Evolutionary conservation across 1,140 invertebrate genomes (phyloP), one percentile per base, ranked within the genome.

Genomic region (Sinella curviseta): DNA sequence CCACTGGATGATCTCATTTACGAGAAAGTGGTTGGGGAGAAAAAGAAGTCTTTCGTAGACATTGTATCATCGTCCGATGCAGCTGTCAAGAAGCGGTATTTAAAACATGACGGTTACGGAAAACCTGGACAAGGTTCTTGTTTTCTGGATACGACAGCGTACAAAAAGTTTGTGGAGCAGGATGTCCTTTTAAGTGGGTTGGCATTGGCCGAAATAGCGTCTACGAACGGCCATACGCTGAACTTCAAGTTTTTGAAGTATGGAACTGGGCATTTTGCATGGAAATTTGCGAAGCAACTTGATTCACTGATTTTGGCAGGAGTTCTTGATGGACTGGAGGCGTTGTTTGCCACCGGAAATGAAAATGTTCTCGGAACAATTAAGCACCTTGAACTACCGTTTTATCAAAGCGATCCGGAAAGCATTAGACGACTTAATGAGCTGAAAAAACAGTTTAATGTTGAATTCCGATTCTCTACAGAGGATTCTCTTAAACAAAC

Each of bases 171-270:
- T 55, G 77, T 81, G 2, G 67, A 60, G 17, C 8, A 26, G 1
- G 80, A 81, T 75, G 77, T 81, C 14, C 1, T 81, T 1, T 35
- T 78, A 1, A 26, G 3, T 65, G 77, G 76, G 17, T n/a, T 74
- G 1, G 80, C 77, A 8, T 3, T 81, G 35, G 55, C 65, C n/a
- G 77, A 78, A 60, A 2, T 78, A 1, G 77, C 77, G 26, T 8
- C 39, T 1, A 14, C 30, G 74, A 26, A 77, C 17, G 65, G 31
- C 1, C 17, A 76, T 33, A 14, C 34, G 3, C 17, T 80, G 26
- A 73, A 77, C 36, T 80, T 80, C 31, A 80, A 80, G 36, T 80
- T 80, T 57, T 34, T 80, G 12, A 80, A 80, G 48, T 80, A 80
- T 36, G 79, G 79, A 17, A 77, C 79, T 54, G 79, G 79, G 2